Evolutionary conservation across 2,888 invertebrate genomes (phyloP), one percentile per base, ranked within the genome.

Genomic region (Lacanobia oleracea): DNA sequence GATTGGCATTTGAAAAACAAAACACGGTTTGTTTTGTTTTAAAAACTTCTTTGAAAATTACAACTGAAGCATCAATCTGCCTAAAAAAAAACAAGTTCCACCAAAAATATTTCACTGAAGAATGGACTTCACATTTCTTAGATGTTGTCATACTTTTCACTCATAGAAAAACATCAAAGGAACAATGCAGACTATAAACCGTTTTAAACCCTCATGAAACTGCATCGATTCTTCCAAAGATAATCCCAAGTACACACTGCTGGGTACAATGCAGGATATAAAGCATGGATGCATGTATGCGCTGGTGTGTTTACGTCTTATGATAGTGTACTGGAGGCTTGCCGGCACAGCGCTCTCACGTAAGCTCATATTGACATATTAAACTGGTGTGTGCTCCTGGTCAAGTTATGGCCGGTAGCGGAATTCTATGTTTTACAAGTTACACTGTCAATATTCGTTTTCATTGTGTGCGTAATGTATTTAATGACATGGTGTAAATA

Each of bases 281-380:
- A 40, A 72, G 23, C 53, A 65, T 48, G 56, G 61, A 37, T 73
- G 56, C 23, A 67, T 33, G 16, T 62, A 27, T 54, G 18, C 56
- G 57, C 23, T 60, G 3, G 62, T 69, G 37, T 81, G 50, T 66
- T 16, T 48, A 67, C 5, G 37, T 45, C 64, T 16, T 81, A 64
- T 48, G 16, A 27, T 50, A 70, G 57, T 59, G 53, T 71, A 64
- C 33, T 66, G 45, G 43, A 53, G 51, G 10, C 57, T 61, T 59
- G 63, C 40, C 65, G 57, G 53, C 71, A 66, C 21, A 60, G 43
- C 48, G 56, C 66, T 57, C 27, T 51, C 48, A 66, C 59, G 60
- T 79, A 75, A 72, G 79, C 79, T 74, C 33, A 75, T 67, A 82
- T 69, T 72, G 74, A 72, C 64, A 82, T 75, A 72, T 68, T 74